Conservation (phyloP, 2,797 vertebrate genomes). For the Cheirogaleus major region DNA sequence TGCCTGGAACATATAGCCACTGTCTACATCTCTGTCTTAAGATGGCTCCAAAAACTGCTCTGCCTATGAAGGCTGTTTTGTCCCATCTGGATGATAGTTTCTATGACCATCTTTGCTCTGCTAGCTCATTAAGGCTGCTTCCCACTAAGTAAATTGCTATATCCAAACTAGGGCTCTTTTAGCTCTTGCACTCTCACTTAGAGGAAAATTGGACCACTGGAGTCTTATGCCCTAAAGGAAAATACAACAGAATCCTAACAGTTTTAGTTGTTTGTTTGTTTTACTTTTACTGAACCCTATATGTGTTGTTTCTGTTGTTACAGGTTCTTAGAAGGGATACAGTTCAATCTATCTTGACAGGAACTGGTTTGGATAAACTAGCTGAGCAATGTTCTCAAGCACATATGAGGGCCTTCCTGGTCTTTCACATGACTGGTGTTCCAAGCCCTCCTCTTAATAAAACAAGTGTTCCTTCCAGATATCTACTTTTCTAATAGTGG, state of each 20-base stretch:
- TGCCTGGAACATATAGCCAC: neutral
- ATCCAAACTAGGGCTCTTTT: neutral
- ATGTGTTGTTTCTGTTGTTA: neutral
- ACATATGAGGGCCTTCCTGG: neutral
- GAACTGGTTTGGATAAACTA: conserved; percentile 29
- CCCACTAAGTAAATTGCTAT: neutral
- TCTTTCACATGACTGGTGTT: neutral
- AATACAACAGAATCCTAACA: neutral
- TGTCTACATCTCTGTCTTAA: neutral
- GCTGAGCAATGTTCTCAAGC: neutral
- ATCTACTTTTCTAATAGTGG: neutral
- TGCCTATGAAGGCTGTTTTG: conserved; percentile 13
- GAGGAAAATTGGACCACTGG: neutral
- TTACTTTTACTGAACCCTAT: neutral
- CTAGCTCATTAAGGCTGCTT: neutral
- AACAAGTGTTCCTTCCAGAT: neutral
- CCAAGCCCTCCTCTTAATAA: neutral
- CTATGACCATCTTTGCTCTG: neutral
- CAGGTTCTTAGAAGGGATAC: neutral
- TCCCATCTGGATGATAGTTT: neutral
- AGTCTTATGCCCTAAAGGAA: neutral
- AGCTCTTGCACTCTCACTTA: neutral
- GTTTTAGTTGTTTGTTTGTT: neutral
- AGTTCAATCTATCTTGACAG: neutral
- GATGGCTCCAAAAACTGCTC: neutral